Conservation (phyloP, 1,140 invertebrate genomes). For the Polypedilum vanderplanki region DNA sequence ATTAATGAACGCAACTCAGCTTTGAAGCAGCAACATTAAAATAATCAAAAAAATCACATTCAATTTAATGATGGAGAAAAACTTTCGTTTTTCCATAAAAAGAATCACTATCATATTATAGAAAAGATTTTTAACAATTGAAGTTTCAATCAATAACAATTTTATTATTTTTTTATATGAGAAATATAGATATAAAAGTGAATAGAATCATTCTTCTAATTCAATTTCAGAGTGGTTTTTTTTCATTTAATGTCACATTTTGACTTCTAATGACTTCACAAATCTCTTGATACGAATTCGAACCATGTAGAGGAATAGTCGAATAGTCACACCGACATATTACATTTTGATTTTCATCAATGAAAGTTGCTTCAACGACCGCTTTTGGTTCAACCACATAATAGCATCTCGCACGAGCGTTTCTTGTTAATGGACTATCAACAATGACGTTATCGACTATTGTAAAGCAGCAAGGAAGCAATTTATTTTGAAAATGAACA, state of each 20-base stretch:
- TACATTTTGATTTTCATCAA: not conserved
- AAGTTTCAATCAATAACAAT: too few relatives aligned
- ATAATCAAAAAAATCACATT: too few relatives aligned
- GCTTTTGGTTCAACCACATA: not conserved
- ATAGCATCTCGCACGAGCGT: not conserved
- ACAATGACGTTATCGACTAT: not conserved
- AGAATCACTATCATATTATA: too few relatives aligned
- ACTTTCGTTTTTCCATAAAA: too few relatives aligned
- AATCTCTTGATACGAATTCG: not conserved
- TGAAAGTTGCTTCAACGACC: slow-evolving; percentile 8
- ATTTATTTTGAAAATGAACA: not conserved
- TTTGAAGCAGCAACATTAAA: too few relatives aligned
- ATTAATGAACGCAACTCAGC: too few relatives aligned
- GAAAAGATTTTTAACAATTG: too few relatives aligned
- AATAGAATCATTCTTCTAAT: too few relatives aligned
- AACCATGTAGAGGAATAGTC: not conserved
- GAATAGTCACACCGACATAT: not conserved
- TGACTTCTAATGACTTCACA: not conserved
- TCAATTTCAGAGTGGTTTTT: too few relatives aligned
- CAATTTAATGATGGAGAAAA: too few relatives aligned
- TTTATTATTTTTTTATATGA: too few relatives aligned
- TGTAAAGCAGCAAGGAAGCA: not conserved
- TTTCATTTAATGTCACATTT: not conserved
- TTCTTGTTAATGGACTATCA: not conserved
- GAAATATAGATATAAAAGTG: too few relatives aligned